phyloP scores from a whole-genome alignment of 1,140 invertebrate genomes.

The Atta texana region DNA sequence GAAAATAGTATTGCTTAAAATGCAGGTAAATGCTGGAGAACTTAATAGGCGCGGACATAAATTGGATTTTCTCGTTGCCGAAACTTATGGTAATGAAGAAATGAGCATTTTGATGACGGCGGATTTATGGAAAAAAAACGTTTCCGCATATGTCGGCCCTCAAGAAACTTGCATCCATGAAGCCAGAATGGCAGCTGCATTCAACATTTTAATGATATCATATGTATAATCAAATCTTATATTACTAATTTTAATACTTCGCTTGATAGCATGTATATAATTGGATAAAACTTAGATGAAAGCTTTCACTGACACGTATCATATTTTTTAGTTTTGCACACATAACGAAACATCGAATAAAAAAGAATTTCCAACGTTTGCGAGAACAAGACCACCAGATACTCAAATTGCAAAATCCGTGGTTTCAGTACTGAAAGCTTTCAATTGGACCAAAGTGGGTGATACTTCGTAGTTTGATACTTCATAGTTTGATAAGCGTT shows the following conservation, averaged over 20 bases:
- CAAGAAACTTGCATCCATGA: slow-evolving; percentile 98
- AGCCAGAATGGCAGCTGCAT: slow-evolving; percentile 97
- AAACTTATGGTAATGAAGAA: slow-evolving; percentile 96
- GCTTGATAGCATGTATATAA: not conserved
- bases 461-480: slow-evolving; percentile 40
- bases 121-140: slow-evolving; percentile 93
- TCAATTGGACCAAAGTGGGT: slow-evolving; percentile 94
- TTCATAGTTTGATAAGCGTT: no score
- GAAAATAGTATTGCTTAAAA: slow-evolving; percentile 6
- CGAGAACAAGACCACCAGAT: slow-evolving; percentile 96
- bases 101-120: slow-evolving; percentile 95
- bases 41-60: slow-evolving; percentile 89
- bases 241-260: not conserved
- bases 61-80: slow-evolving; percentile 94
- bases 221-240: slow-evolving; percentile 88
- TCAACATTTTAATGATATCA: slow-evolving; percentile 95
- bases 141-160: slow-evolving; percentile 96
- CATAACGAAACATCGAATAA: slow-evolving; percentile 95
- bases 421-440: slow-evolving; percentile 91
- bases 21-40: slow-evolving; percentile 87
- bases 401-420: slow-evolving; percentile 97
- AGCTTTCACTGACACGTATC: not conserved
- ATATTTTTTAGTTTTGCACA: slow-evolving; percentile 91
- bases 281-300: not conserved
- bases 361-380: slow-evolving; percentile 95